Conservation (phyloP, 2,888 invertebrate genomes). For the Brachyopa scutellaris region DNA sequence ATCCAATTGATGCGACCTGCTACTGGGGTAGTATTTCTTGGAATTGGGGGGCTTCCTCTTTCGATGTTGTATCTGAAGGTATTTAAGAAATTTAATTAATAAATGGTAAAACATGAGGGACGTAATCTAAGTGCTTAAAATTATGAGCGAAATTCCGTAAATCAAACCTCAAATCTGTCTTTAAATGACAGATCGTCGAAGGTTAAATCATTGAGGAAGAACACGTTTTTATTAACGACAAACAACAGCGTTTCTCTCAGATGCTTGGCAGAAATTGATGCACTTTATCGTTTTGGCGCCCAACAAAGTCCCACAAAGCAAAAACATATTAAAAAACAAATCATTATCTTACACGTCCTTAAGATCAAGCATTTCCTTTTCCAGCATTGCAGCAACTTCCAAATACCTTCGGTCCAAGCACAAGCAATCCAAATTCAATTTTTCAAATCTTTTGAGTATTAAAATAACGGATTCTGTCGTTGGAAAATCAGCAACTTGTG, state of each 20-base stretch:
- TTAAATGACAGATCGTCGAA: no score
- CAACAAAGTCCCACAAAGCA: no score
- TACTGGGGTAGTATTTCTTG: slow-evolving; percentile 90
- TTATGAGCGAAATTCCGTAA: no score
- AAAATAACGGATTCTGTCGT: slow-evolving; percentile 83
- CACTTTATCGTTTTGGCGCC: no score
- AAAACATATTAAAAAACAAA: not conserved
- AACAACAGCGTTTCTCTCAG: no score
- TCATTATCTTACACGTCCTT: slow-evolving; percentile 84
- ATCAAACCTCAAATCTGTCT: no score
- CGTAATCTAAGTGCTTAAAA: no score
- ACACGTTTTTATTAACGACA: no score
- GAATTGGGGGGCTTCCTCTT: slow-evolving; percentile 87
- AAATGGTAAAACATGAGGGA: no score
- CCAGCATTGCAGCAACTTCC: slow-evolving; percentile 86
- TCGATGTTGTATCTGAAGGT: slow-evolving; percentile 91
- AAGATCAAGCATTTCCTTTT: slow-evolving; percentile 87
- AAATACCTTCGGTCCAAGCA: slow-evolving; percentile 89
- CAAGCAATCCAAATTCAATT: slow-evolving; percentile 87
- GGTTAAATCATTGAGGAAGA: no score
- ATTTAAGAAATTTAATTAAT: no score
- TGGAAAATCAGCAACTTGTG: slow-evolving; percentile 81
- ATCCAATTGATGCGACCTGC: slow-evolving; percentile 93
- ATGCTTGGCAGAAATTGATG: no score
- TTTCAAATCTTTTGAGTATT: slow-evolving; percentile 86